Evolutionary conservation across 2,113 vertebrate species (phyloP).

Genomic region (Chaenogobius annularis): DNA sequence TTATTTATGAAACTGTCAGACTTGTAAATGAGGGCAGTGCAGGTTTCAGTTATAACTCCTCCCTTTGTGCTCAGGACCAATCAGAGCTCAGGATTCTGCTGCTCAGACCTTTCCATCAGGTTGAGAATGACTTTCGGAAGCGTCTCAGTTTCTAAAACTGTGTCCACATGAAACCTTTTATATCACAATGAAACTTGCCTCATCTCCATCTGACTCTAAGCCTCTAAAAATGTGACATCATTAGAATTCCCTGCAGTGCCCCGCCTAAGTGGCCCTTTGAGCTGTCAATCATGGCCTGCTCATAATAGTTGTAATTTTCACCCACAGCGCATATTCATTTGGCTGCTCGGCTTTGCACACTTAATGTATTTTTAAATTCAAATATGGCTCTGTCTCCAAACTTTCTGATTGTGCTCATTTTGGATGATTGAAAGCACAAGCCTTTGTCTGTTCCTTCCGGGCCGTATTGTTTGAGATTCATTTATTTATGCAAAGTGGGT

Average conservation of each 20-base stretch:
- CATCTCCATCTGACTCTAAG: background rate
- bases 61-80: no score
- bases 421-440: background rate
- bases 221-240: background rate
- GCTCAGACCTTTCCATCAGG: no score
- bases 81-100: no score
- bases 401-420: background rate
- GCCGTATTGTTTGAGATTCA: constrained; percentile 20
- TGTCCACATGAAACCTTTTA: no score
- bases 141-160: no score
- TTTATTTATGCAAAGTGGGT: constrained; percentile 13
- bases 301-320: constrained; percentile 35
- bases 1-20: no score
- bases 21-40: no score
- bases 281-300: constrained; percentile 36
- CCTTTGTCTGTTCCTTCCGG: constrained; percentile 7
- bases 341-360: background rate
- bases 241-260: constrained; percentile 23
- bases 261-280: constrained; percentile 39
- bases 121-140: no score
- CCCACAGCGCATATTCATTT: constrained; percentile 25
- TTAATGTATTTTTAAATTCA: constrained; percentile 13
- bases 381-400: background rate
- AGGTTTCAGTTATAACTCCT: no score
- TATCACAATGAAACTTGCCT: background rate